Evolutionary conservation across 1,140 invertebrate genomes (phyloP).

Genomic region (Pseudachorutes palmiensis): DNA sequence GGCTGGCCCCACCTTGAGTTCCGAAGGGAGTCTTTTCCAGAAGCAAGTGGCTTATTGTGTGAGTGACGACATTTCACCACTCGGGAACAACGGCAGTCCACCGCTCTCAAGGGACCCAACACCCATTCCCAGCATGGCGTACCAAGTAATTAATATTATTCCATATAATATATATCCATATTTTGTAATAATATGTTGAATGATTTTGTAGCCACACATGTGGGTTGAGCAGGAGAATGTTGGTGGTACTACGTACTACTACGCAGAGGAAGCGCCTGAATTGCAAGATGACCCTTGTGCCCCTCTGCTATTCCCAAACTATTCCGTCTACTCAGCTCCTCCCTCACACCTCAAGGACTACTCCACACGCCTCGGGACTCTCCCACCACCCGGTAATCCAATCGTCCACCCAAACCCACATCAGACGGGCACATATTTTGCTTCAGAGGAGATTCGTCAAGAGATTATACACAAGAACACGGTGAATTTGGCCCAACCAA

Average conservation of each 20-base stretch:
- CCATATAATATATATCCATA: neutral
- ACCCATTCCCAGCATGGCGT: slow-evolving; percentile 27
- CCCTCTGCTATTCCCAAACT: slow-evolving; percentile 43
- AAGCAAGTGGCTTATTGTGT: neutral
- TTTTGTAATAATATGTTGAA: too few relatives aligned
- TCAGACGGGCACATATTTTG: slow-evolving; percentile 54
- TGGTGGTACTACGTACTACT: slow-evolving; percentile 89
- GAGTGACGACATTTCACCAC: neutral
- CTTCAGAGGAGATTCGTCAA: slow-evolving; percentile 63
- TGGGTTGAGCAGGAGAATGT: slow-evolving; percentile 68
- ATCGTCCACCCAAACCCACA: slow-evolving; percentile 25
- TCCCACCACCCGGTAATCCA: slow-evolving; percentile 14
- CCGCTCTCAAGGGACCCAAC: slow-evolving; percentile 24
- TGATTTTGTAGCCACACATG: slow-evolving; percentile 4
- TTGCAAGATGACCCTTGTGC: slow-evolving; percentile 28
- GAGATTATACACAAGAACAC: slow-evolving; percentile 70
- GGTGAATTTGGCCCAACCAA: slow-evolving; percentile 60
- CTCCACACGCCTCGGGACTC: slow-evolving; percentile 13
- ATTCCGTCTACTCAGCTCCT: slow-evolving; percentile 58
- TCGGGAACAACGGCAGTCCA: slow-evolving; percentile 17
- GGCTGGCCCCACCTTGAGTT: too few relatives aligned
- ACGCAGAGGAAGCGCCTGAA: slow-evolving; percentile 48
- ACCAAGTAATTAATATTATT: slow-evolving; percentile 23
- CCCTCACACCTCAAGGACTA: slow-evolving; percentile 51
- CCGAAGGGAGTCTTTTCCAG: neutral